phyloP scores from a whole-genome alignment of 2,113 vertebrate species.

The Malurus alboscapulatus region DNA sequence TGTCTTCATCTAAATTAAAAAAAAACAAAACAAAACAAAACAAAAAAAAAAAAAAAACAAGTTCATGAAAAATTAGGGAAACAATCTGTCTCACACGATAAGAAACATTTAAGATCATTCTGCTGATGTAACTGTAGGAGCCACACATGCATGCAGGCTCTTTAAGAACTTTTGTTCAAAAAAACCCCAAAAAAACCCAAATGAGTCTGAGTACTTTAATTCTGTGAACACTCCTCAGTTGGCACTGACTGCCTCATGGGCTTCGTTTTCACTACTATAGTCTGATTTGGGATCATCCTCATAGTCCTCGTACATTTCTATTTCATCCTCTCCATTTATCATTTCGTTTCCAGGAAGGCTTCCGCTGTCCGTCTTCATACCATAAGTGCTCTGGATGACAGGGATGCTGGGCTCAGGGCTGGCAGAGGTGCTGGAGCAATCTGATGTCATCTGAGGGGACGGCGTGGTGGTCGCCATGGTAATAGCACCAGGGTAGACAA shows the following conservation, averaged over 20 bases:
- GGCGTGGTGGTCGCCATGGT: conserved; percentile 94
- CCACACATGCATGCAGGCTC: conserved; percentile 97
- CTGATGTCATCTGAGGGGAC: conserved; percentile 98
- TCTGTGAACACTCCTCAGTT: conserved; percentile 86
- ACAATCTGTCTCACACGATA: conserved; percentile 94
- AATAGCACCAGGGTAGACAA: conserved; percentile 97
- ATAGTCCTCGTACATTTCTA: conserved; percentile 99
- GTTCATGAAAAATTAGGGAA: conserved; percentile 85
- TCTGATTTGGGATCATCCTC: conserved; percentile 99
- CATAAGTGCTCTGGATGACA: conserved; percentile 97
- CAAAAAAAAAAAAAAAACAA: conserved; percentile 34
- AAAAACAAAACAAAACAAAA: conserved; percentile 68
- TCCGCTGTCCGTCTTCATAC: conserved; percentile 91
- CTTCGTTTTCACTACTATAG: conserved; percentile 99
- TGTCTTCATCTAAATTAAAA: conserved; percentile 86
- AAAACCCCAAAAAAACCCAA: conserved; percentile 57
- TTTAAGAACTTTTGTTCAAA: conserved; percentile 82
- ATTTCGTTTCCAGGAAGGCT: conserved; percentile 83
- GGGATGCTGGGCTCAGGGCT: conserved; percentile 97
- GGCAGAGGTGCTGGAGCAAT: conserved; percentile 96
- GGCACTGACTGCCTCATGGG: conserved; percentile 92
- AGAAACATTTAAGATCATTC: conserved; percentile 99
- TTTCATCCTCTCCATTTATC: conserved; percentile 93
- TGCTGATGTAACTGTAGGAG: conserved; percentile 91
- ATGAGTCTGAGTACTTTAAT: conserved; percentile 78